Percentiles rank a stretch among this genome's conserved stretches.
phyloP scores from a whole-genome alignment of 37 sponge, comb jelly and placozoan genomes.

The Beroe forskalii region DNA sequence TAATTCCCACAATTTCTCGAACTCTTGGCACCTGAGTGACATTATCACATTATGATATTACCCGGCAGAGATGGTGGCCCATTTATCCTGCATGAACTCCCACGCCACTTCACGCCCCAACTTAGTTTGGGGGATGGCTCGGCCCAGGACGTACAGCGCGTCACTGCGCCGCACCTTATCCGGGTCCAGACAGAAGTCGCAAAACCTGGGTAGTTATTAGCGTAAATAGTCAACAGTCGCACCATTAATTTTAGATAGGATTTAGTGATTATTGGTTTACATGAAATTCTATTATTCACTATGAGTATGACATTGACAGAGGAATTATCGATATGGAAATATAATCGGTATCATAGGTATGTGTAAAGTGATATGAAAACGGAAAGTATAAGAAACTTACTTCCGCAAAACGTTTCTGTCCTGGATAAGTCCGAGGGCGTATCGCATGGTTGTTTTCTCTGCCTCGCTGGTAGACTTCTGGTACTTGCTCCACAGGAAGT shows the following conservation, averaged over 20 bases:
- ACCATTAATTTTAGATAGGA: not conserved
- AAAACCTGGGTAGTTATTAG: too few relatives aligned
- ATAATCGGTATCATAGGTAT: too few relatives aligned
- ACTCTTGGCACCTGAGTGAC: too few relatives aligned
- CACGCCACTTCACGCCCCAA: constrained; percentile 13
- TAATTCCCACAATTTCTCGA: too few relatives aligned
- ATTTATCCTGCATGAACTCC: not conserved
- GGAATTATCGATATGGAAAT: too few relatives aligned
- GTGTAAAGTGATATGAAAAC: too few relatives aligned
- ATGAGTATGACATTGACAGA: too few relatives aligned
- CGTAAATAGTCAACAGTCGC: not conserved
- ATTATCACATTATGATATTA: too few relatives aligned
- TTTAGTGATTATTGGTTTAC: not conserved
- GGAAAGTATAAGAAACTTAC: constrained; percentile 29
- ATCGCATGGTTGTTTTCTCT: not conserved
- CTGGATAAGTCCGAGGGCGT: constrained; percentile 43
- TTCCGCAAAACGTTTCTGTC: not conserved
- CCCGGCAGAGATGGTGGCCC: not conserved
- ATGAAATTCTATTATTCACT: too few relatives aligned
- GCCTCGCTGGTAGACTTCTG: not conserved
- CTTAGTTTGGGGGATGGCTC: constrained; percentile 30
- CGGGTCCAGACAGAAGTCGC: constrained; percentile 5
- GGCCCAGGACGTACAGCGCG: not conserved
- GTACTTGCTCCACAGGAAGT: constrained; percentile 80
- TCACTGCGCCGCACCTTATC: not conserved